phyloP scores from a whole-genome alignment of 1,140 invertebrate species.

The Lucilia sericata region DNA sequence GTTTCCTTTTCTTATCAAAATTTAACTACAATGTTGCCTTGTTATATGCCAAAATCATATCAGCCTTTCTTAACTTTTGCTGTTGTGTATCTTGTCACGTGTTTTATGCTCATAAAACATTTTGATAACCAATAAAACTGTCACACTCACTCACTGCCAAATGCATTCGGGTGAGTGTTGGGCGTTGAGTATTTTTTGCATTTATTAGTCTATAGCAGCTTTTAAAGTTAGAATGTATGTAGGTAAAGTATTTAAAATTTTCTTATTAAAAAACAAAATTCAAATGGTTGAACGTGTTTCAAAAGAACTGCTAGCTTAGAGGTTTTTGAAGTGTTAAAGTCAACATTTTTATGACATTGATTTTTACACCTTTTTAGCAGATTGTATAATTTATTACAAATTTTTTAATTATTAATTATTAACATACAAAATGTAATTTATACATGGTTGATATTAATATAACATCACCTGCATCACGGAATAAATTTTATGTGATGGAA shows the following conservation, averaged over 20 bases:
- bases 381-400: neutral
- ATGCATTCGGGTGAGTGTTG: neutral
- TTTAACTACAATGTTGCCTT: constrained; percentile 13
- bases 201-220: neutral
- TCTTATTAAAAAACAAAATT: no score
- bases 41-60: constrained; percentile 39
- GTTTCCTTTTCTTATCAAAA: constrained; percentile 12
- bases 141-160: constrained; percentile 17
- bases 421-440: no score
- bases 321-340: neutral
- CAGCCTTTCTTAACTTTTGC: neutral
- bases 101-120: constrained; percentile 45
- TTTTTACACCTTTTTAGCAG: neutral
- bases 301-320: no score
- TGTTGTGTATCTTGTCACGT: neutral
- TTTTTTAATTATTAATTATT: no score
- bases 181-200: no score
- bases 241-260: no score
- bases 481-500: no score
- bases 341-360: neutral
- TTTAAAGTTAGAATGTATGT: neutral
- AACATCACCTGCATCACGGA: no score
- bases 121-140: constrained; percentile 46
- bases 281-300: no score
- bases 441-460: no score